Evolutionary conservation across 2,113 vertebrate species (phyloP), one percentile per base, ranked within the genome.

Genomic region (Spea bombifrons): DNA sequence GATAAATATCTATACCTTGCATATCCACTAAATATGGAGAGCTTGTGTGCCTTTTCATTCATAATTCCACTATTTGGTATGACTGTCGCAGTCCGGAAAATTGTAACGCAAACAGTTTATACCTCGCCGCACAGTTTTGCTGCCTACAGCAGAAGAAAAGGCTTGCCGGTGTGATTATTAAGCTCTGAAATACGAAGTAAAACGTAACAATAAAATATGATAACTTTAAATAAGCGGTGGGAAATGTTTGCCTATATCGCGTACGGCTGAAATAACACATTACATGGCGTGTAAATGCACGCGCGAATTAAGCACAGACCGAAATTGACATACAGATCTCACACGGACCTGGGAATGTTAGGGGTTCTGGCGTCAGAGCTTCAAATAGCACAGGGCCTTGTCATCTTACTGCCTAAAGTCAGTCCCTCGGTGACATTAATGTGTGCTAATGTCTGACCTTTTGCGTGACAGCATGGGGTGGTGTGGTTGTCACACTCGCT

Each of bases 401-500:
- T 73, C 76, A 63, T 61, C 67, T 69, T 5, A 50, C 17, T 5
- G 75, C 67, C 57, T 48, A 45, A 7, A 45, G 75, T 76, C 13
- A 55, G 48, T 57, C 30, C 73, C 61, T 13, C 10, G 10, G 66
- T 73, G 71, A 73, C 68, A 73, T 67, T 80, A 80, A 80, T 73
- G 61, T 59, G 70, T 67, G 71, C 77, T 73, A 80, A 80, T 80
- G 44, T 73, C 63, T 80, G 77, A 80, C 77, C 77, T 80, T 80
- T 80, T 44, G 43, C 12, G 9, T 59, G 70, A 73, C 64, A 73
- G 70, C 66, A 66, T 46, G 4, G 46, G 45, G 73, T 67, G 71
- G 63, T 80, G 71, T 59, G 71, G 67, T 73, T 73, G 77, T 73
- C 63, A 53, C 70, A 73, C 70, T 73, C 12, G 7, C n/a, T 30